Base-by-base conservation (phyloP, 2,797 vertebrate genomes). In the Catharus ustulatus region DNA sequence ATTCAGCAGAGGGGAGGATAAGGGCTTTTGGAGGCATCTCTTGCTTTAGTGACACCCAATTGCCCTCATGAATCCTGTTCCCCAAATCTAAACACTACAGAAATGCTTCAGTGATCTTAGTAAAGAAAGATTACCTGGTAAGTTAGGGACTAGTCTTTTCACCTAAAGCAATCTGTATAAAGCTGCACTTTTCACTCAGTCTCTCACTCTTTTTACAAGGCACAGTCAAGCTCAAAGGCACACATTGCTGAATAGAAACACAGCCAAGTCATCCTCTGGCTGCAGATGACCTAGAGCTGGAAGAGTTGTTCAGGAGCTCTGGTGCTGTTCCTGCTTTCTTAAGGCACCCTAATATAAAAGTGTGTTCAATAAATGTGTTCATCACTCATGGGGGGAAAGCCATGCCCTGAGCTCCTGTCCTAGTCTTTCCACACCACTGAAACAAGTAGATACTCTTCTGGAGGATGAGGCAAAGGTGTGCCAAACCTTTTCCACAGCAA, bases 361-460 rank as follows among this genome's bases (percentile, higher is more conserved):
- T 7, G 4, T 7, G 5, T 45, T 71, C 36, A 46, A 8, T n/a
- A 67, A 72, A 63, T 5, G 10, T 27, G 15, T 48, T 72, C 40
- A 20, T 26, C 51, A 17, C 15, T 51, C 29, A 3, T 4, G 8
- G 6, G 0, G 42, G 6, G 1, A 9, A 36, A 13, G 40, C 49
- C 67, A 43, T 24, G 43, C 26, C 48, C 59, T 49, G 29, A 80
- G 54, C 38, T 89, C 49, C 58, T 45, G 1, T 12, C 23, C 81
- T 62, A 15, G 23, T 26, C 48, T 36, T 23, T 24, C 12, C 22
- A 48, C 11, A 36, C 7, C 36, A 6, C 11, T 29, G 43, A 75
- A 83, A 51, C 10, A 58, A 48, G 21, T 0, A 55, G 24, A 57
- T 45, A 11, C 9, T 36, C 23, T n/a, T 68, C 68, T 46, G 46